Base-by-base conservation (phyloP, 2,797 vertebrate species). In the Sylvilagus floridanus region DNA sequence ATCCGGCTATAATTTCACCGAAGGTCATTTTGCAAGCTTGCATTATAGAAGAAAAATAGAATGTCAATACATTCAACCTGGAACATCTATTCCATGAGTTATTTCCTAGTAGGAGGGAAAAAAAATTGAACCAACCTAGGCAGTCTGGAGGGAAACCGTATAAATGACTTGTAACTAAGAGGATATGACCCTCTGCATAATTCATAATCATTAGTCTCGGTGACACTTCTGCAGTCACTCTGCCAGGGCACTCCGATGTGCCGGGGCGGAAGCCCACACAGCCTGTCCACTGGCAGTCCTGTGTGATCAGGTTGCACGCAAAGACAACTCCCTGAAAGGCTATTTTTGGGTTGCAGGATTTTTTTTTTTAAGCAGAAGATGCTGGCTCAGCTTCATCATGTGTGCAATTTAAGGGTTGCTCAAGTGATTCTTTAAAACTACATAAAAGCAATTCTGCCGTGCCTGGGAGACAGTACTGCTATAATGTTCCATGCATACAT, bases 201-300 rank as follows among this genome's bases (percentile, higher is more conserved):
- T 98, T 98, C 98, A 98, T 98, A 98, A 98, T 98, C 98, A 98
- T 98, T 98, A 98, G 97, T 98, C 97, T 98, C 98, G 98, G 97
- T 98, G 98, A 98, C 98, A 98, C 97, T 98, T 98, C 96, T 97
- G 96, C 97, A 96, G 93, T 96, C 97, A 95, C 96, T 98, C 97
- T 96, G 97, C 94, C 90, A 96, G 96, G 96, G 96, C 93, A 95
- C 96, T 98, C 88, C 90, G 96, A 76, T 94, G 94, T 0, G 65
- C 94, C 37, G 94, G 81, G 84, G 97, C 96, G 97, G 81, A 96
- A 88, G 95, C 90, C 94, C 97, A 97, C 97, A 98, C 75, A 95
- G 97, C 94, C 95, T 95, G 97, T 97, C 98, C 86, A 93, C 97
- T 97, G 97, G 94, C 90, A 91, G 93, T 66, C 71, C 12, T 84